Evolutionary conservation across 2,888 invertebrate species (phyloP), one percentile per base, ranked within the genome.

Genomic region (Hyposoter didymator): DNA sequence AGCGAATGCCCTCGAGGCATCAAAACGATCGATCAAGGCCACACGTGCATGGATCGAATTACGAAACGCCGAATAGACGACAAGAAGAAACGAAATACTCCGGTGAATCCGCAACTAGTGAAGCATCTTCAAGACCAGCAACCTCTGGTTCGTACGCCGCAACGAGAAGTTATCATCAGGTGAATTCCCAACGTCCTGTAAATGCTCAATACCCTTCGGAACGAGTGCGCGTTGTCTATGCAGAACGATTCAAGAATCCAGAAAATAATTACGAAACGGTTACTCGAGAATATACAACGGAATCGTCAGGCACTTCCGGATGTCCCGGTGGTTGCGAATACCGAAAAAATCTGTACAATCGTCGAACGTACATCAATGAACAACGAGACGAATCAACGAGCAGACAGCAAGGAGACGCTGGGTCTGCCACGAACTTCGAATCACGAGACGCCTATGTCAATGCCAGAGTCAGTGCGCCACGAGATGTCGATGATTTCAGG

Each of bases 381-480:
- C 64, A 43, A 19, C 66, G 69, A 6, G 72, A 67, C 28, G n/a
- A 19, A 0, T 10, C 14, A 22, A 39, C 22, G 1, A 59, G 70
- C 3, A 28, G 17, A 10, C 64, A 59, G n/a, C 47, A 70, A 1
- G 85, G 73, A 2, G 67, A 85, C 10, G 62, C 69, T 12, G 64
- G 78, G 12, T 76, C 83, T 39, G 72, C 80, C 1, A 78, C 73
- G 80, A 83, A 80, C 72, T 83, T 69, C 17, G 80, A 78, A 45
- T 69, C 67, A 12, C 72, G 80, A 17, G 39, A 32, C 22, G 47
- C 80, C 7, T 78, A 85, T 59, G 79, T 72, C 10, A 59, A 86
- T 66, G 76, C 45, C 5, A 75, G 62, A 47, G n/a, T 62, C 1
- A 47, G 62, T 59, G 62, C 49, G 17, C 22, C 17, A 45, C 17